These are phyloP conservation scores for Enoplosus armatus DNA, from an alignment of 2,797 vertebrate species.

Conservation along the genomic window DNA sequence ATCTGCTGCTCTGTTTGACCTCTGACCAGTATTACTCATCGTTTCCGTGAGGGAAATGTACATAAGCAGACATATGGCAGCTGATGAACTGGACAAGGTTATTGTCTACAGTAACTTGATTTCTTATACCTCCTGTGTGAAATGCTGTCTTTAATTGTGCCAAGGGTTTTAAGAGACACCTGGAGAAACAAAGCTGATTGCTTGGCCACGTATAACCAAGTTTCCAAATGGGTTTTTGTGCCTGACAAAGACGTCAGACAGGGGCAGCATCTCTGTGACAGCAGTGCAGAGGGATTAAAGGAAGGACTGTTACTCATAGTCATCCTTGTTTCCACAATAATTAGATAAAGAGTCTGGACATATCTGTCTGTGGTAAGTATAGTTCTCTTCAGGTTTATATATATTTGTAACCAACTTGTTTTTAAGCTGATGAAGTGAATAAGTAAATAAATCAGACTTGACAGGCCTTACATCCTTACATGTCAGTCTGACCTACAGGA, in stretches of 20 bases:
- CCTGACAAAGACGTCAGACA: not conserved
- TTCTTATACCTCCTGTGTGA: not conserved
- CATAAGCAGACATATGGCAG: not conserved
- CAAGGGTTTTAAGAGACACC: not conserved
- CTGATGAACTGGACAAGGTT: not conserved
- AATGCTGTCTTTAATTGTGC: not conserved
- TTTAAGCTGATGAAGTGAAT: not conserved
- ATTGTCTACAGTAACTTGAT: not conserved
- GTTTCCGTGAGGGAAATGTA: not conserved
- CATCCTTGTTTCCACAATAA: no score
- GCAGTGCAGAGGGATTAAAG: not conserved
- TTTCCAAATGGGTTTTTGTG: not conserved
- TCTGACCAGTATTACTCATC: constrained; percentile 44
- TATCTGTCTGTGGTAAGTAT: no score
- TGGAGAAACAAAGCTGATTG: not conserved
- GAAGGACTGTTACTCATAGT: not conserved
- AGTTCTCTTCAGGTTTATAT: no score
- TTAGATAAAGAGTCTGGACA: constrained; percentile 2
- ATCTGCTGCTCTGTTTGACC: constrained; percentile 22
- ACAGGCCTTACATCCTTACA: not conserved
- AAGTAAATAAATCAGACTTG: constrained; percentile 11
- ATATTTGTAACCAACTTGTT: not conserved
- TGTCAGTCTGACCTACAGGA: constrained; percentile 16
- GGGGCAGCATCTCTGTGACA: not conserved
- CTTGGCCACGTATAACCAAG: no score